Evolutionary conservation across 1,140 invertebrate genomes (phyloP), one percentile per base, ranked within the genome.

Genomic region (Diuraphis noxia): DNA sequence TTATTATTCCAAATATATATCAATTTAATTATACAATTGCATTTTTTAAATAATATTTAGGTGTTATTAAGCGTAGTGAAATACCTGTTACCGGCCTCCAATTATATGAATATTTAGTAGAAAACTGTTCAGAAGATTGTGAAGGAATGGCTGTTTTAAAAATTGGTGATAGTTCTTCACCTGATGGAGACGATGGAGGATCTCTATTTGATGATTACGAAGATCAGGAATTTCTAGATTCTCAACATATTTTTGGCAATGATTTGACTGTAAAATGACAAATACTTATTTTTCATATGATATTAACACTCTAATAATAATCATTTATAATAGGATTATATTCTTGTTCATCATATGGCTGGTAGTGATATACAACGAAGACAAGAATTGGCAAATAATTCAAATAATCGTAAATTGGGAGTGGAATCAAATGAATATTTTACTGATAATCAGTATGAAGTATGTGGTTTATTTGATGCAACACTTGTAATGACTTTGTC

Each of bases 41-140:
- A n/a, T 92, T 89, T 92, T 91, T 36, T 92, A 90, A 23, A 21
- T 49, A 21, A 92, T 30, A 92, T 72, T 43, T 87, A 84, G 85
- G 91, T 92, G 21, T 92, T 36, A 77, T 88, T 1, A 49, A 81
- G 19, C 89, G 89, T 17, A 82, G 43, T 19, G 19, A 81, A 21
- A 82, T 91, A 79, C 25, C 89, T 17, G 89, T 91, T 30, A 91
- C 89, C 2, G 77, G 89, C 3, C 72, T 77, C 1, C 89, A 91
- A 40, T 25, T 91, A 13, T 91, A 91, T n/a, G 77, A 91, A n/a
- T 91, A 91, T 52, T 46, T 91, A 1, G 38, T 91, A 36, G 41
- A 77, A 25, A 82, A 82, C 13, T 81, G 89, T 82, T 36, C 72
- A 4, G 34, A 30, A 13, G 89, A 81, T 79, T 91, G 41, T 36